phyloP scores from a whole-genome alignment of 2,888 invertebrate genomes.

The Andrena bicolor region DNA sequence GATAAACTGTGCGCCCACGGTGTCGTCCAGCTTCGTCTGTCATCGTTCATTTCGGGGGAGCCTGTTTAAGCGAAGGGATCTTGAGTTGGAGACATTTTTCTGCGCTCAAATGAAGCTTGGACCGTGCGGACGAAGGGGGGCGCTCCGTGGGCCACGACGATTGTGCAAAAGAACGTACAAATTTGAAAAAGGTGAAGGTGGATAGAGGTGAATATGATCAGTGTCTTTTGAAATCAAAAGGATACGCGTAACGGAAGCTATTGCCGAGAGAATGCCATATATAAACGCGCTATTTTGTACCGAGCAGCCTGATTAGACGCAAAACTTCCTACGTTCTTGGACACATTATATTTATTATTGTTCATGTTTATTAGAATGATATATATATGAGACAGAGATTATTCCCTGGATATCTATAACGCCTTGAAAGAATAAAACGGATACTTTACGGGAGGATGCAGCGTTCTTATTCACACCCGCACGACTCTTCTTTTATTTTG shows the following conservation, averaged over 20 bases:
- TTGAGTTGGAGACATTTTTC: background rate
- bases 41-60: background rate
- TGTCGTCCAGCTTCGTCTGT: background rate
- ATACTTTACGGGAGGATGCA: conserved; percentile 74
- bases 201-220: conserved; percentile 51
- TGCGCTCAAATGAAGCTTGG: background rate
- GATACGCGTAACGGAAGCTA: conserved; percentile 74
- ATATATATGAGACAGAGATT: conserved; percentile 82
- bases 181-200: conserved; percentile 53
- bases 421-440: conserved; percentile 82
- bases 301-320: conserved; percentile 83
- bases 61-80: background rate
- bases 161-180: conserved; percentile 58
- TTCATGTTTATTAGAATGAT: conserved; percentile 85
- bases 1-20: conserved; percentile 35
- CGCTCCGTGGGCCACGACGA: conserved; percentile 30
- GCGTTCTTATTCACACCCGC: conserved; percentile 47
- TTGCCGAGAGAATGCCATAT: conserved; percentile 79
- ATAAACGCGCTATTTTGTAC: conserved; percentile 82
- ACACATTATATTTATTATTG: conserved; percentile 85
- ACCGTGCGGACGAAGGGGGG: conserved; percentile 27
- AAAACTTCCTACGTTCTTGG: conserved; percentile 83
- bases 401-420: conserved; percentile 83
- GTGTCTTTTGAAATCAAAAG: conserved; percentile 72
- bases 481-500: background rate